Evolutionary conservation across 2,113 vertebrate genomes (phyloP).

Genomic region (Neodontobutis hainanensis): DNA sequence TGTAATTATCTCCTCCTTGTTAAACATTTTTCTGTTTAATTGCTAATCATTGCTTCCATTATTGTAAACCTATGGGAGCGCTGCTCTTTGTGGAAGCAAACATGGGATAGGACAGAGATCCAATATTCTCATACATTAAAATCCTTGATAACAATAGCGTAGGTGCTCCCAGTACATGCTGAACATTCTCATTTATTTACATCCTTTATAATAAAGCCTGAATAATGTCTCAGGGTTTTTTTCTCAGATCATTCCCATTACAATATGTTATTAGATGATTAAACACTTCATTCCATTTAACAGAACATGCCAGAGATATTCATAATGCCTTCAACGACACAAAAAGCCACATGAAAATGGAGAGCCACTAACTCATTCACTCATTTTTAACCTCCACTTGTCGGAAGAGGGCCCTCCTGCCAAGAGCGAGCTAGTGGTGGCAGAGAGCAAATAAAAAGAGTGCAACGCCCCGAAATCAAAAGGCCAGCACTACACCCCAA

Average conservation of each 20-base stretch:
- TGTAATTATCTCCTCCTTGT: too few relatives aligned
- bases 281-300: conserved; percentile 1
- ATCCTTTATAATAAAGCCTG: too few relatives aligned
- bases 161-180: too few relatives aligned
- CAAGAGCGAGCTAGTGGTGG: conserved; percentile 46
- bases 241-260: neutral
- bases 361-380: conserved; percentile 46
- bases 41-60: too few relatives aligned
- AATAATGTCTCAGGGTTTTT: neutral
- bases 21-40: too few relatives aligned
- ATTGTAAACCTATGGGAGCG: too few relatives aligned
- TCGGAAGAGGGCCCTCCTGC: conserved; percentile 50
- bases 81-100: too few relatives aligned
- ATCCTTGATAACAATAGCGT: too few relatives aligned
- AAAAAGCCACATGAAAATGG: conserved; percentile 37
- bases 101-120: too few relatives aligned
- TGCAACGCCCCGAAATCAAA: conserved; percentile 37
- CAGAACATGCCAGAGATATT: conserved; percentile 28
- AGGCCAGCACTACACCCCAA: conserved; percentile 54
- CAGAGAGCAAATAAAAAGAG: conserved; percentile 52
- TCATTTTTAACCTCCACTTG: conserved; percentile 61
- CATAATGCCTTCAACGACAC: conserved; percentile 33
- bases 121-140: too few relatives aligned
- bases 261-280: too few relatives aligned
- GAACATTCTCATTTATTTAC: neutral